Base-by-base conservation (phyloP, 2,113 vertebrate species). In the Myiopsitta monachus region DNA sequence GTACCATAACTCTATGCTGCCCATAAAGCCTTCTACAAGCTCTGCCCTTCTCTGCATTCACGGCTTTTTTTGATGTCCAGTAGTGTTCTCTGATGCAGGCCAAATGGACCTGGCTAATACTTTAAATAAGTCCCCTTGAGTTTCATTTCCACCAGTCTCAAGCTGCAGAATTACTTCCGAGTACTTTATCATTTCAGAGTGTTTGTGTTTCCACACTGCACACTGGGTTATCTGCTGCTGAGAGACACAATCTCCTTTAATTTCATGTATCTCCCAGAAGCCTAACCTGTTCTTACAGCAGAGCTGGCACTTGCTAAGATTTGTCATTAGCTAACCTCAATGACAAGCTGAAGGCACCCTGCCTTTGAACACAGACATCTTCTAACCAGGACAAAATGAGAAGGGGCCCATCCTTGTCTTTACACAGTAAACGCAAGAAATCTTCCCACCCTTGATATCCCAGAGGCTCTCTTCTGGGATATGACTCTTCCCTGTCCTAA, bases 231-330 rank as follows among this genome's bases (percentile, higher is more conserved):
- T 92, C 94, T 75, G 93, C 94, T 89, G 64, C 91, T 92, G 89
- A 66, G 84, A 95, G 95, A 94, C 83, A 78, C 87, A 64, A 94
- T 88, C 93, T 91, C 89, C 91, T 87, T 68, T 96, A 78, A 94
- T 92, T 95, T 84, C 84, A 72, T 49, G 44, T 83, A 87, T 79
- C 93, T 95, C 89, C 63, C 79, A 62, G 75, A 47, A 94, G 83
- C 62, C 74, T 26, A 82, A 84, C 87, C 87, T 83, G 87, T 79
- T 89, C 87, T 51, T 79, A 87, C 57, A 87, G 93, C 70, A 55
- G 91, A 72, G 83, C 70, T 77, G 87, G 95, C 89, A 46, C 74
- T 87, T 1, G 19, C 84, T 49, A 16, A 39, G 52, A 78, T 92
- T 43, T 92, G 87, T 89, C 93, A 92, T 76, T 89, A 95, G 91